These are phyloP conservation scores for Frankliniella intonsa DNA, from an alignment of 2,888 invertebrate genomes.

Conservation along the genomic window DNA sequence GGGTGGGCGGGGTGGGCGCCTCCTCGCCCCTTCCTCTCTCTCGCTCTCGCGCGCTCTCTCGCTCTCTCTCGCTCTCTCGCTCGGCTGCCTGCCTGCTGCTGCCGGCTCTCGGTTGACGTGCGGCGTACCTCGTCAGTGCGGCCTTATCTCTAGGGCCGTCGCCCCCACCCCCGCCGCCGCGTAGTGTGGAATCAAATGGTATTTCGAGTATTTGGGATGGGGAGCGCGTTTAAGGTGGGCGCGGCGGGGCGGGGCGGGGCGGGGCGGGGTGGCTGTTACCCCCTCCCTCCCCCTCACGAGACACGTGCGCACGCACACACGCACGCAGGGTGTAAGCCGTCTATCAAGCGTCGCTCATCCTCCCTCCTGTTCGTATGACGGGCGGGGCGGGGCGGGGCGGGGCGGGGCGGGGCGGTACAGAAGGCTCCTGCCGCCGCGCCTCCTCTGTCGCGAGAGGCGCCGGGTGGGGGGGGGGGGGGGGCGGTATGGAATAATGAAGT, in stretches of 20 bases:
- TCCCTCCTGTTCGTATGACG: not conserved
- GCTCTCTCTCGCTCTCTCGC: no score
- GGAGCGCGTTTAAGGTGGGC: not conserved
- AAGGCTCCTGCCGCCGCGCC: not conserved
- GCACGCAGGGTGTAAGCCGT: no score
- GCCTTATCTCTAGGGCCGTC: no score
- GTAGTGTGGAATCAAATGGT: no score
- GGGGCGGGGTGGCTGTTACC: no score
- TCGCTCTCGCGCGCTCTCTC: not conserved
- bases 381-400: not conserved
- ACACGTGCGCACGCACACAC: no score
- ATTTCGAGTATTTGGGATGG: not conserved
- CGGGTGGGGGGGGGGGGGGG: not conserved
- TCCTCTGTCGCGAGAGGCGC: not conserved
- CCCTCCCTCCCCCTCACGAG: not conserved
- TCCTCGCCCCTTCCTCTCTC: not conserved
- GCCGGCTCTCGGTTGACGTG: no score
- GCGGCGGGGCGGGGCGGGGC: not conserved
- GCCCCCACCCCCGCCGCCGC: no score
- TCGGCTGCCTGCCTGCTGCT: no score
- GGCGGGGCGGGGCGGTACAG: not conserved
- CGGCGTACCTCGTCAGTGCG: no score
- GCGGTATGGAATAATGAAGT: not conserved
- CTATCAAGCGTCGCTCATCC: not conserved
- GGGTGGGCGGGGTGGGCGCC: not conserved